phyloP scores from a whole-genome alignment of 2,888 invertebrate genomes.

The Amphipyra berbera region DNA sequence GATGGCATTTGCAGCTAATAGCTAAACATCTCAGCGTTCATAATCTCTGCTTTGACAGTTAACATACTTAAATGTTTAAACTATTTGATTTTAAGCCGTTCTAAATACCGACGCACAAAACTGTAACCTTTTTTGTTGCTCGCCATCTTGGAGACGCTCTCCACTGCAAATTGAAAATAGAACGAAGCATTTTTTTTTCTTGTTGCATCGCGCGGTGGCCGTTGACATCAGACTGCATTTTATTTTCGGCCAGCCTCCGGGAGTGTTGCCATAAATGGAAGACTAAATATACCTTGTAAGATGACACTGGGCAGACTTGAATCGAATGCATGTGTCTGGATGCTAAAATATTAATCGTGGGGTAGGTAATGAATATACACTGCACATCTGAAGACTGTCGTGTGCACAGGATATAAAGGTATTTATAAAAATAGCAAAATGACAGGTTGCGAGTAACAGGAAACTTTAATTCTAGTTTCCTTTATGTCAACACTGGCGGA shows the following conservation, averaged over 20 bases:
- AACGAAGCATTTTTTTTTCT: constrained; percentile 76
- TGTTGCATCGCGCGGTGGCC: constrained; percentile 83
- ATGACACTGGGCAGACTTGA: constrained; percentile 56
- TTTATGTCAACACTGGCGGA: constrained; percentile 29
- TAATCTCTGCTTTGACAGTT: constrained; percentile 44
- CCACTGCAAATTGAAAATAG: constrained; percentile 86
- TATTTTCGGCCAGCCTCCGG: constrained; percentile 84
- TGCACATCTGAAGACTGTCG: constrained; percentile 23
- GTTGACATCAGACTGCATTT: constrained; percentile 83
- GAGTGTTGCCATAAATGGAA: constrained; percentile 80
- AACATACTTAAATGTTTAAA: constrained; percentile 33
- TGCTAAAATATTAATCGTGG: constrained; percentile 48
- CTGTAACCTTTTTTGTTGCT: constrained; percentile 72
- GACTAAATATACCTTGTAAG: constrained; percentile 70
- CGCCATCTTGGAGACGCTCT: constrained; percentile 71
- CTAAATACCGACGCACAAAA: constrained; percentile 60
- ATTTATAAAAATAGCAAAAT: constrained; percentile 38
- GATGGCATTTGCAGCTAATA: constrained; percentile 38
- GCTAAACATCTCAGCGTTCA: constrained; percentile 17
- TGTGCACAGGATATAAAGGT: constrained; percentile 28
- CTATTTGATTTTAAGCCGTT: constrained; percentile 36
- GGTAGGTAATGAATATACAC: constrained; percentile 49
- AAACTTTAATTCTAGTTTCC: constrained; percentile 50
- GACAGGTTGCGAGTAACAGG: constrained; percentile 36
- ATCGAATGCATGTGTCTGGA: constrained; percentile 33